phyloP scores from a whole-genome alignment of 2,888 invertebrate genomes.

The Cheilosia vernalis region DNA sequence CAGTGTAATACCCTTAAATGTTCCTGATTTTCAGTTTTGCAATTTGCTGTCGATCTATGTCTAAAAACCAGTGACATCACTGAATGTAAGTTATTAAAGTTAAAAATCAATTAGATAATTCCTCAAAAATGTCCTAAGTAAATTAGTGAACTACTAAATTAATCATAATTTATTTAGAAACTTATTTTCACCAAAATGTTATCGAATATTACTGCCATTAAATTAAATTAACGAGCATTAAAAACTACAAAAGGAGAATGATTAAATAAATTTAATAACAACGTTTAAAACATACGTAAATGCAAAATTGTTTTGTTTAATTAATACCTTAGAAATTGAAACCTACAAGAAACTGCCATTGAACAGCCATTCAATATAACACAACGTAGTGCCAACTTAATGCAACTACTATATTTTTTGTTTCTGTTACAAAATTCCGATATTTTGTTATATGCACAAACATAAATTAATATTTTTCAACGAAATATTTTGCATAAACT shows the following conservation, averaged over 20 bases:
- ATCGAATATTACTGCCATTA: constrained; percentile 76
- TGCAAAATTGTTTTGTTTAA: constrained; percentile 43
- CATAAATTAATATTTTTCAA: constrained; percentile 62
- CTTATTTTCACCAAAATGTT: constrained; percentile 55
- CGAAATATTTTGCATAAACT: constrained; percentile 61
- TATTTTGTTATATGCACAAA: constrained; percentile 32
- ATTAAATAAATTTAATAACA: constrained; percentile 27
- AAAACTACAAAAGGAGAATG: constrained; percentile 52
- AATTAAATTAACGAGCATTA: constrained; percentile 68
- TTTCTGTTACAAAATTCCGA: constrained; percentile 14
- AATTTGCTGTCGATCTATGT: too few relatives aligned
- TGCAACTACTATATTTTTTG: constrained; percentile 19
- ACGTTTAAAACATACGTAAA: constrained; percentile 45
- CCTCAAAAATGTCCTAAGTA: constrained; percentile 10
- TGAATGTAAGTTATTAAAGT: constrained; percentile 9
- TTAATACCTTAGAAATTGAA: constrained; percentile 51
- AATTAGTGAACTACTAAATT: constrained; percentile 33
- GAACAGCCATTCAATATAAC: constrained; percentile 49
- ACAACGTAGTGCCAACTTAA: constrained; percentile 27
- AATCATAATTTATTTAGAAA: constrained; percentile 32
- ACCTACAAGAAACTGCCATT: constrained; percentile 70
- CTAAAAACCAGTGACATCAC: too few relatives aligned
- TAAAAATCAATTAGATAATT: not conserved
- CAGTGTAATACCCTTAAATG: too few relatives aligned
- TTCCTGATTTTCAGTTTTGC: too few relatives aligned